phyloP scores from a whole-genome alignment of 2,888 invertebrate genomes.

The Stenchaetothrips biformis region DNA sequence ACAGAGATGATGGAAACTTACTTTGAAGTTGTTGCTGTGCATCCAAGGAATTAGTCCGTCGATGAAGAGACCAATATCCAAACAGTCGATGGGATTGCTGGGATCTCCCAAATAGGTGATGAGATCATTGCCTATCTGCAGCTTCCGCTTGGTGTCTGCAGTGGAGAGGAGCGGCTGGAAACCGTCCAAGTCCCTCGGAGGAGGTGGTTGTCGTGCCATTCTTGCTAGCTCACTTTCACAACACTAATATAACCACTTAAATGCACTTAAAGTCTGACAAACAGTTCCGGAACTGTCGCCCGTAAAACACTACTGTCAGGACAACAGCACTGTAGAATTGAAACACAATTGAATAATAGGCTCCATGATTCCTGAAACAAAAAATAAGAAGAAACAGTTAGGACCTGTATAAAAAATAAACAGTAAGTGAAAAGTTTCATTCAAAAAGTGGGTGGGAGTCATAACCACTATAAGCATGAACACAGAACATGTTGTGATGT shows the following conservation, averaged over 20 bases:
- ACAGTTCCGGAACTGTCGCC: not conserved
- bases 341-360: not conserved
- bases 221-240: constrained; percentile 13
- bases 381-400: not conserved
- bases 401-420: not conserved
- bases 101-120: constrained; percentile 70
- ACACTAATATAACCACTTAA: not conserved
- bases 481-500: too few relatives aligned
- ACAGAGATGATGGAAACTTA: too few relatives aligned
- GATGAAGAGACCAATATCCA: constrained; percentile 77
- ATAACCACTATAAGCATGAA: too few relatives aligned
- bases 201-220: constrained; percentile 13
- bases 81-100: constrained; percentile 66
- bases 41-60: constrained; percentile 85
- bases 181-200: constrained; percentile 40
- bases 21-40: constrained; percentile 90
- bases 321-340: not conserved
- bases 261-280: not conserved
- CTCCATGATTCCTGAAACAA: constrained; percentile 11
- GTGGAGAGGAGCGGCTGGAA: constrained; percentile 46
- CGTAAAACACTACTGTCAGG: not conserved
- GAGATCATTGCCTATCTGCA: constrained; percentile 75
- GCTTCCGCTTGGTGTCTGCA: constrained; percentile 79
- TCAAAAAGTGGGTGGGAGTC: too few relatives aligned
- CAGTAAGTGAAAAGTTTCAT: too few relatives aligned